Evolutionary conservation across 2,888 invertebrate genomes (phyloP).

Genomic region (Argynnis bischoffii): DNA sequence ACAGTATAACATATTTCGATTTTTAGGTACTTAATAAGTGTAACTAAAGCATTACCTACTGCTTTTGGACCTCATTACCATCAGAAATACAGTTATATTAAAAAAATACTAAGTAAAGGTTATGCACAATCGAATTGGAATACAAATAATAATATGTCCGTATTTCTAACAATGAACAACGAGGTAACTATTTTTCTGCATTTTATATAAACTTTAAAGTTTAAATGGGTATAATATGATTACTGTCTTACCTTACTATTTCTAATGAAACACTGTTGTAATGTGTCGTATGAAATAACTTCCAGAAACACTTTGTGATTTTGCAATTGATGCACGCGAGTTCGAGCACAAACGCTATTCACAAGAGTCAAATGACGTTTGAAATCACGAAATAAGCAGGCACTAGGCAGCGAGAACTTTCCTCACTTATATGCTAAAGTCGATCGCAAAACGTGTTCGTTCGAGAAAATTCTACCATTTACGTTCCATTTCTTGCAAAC

Average conservation of each 20-base stretch:
- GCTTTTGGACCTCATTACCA: too few relatives aligned
- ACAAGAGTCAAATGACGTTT: slow-evolving; percentile 45
- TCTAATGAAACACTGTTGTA: slow-evolving; percentile 1
- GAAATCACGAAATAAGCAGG: slow-evolving; percentile 19
- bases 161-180: slow-evolving; percentile 6
- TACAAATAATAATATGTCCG: slow-evolving; percentile 11
- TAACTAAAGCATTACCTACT: too few relatives aligned
- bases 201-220: not conserved
- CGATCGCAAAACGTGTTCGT: slow-evolving; percentile 42
- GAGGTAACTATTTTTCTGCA: slow-evolving; percentile 3
- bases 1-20: too few relatives aligned
- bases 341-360: slow-evolving; percentile 39
- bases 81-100: too few relatives aligned
- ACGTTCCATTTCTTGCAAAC: slow-evolving; percentile 25
- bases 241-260: slow-evolving; percentile 7
- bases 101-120: not conserved
- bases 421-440: slow-evolving; percentile 24
- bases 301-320: slow-evolving; percentile 46
- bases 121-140: slow-evolving; percentile 5
- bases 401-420: slow-evolving; percentile 22
- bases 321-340: slow-evolving; percentile 42
- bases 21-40: too few relatives aligned
- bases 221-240: not conserved
- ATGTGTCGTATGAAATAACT: not conserved
- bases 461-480: slow-evolving; percentile 48